Percentiles rank a stretch among this genome's conserved stretches.
phyloP scores from a whole-genome alignment of 2,888 invertebrate species.

The Eulithis prunata region DNA sequence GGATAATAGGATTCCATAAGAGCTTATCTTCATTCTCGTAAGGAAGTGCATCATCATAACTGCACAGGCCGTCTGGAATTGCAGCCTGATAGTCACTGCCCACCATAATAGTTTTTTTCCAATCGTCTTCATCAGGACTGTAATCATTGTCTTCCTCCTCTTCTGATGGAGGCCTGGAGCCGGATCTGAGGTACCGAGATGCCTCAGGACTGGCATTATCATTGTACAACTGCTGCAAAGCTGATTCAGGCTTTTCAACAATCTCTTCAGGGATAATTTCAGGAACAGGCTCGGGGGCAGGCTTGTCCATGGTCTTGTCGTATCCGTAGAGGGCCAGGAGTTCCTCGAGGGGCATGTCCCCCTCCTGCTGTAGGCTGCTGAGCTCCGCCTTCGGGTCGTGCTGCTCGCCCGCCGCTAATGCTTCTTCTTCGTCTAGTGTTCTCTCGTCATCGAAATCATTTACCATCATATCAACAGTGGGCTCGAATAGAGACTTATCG shows the following conservation, averaged over 20 bases:
- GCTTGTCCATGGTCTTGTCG: constrained; percentile 78
- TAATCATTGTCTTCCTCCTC: constrained; percentile 93
- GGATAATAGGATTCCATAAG: constrained; percentile 94
- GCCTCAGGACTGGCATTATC: constrained; percentile 75
- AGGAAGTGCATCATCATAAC: constrained; percentile 96
- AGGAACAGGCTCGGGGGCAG: constrained; percentile 64
- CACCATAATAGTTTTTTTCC: constrained; percentile 98
- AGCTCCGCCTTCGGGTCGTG: constrained; percentile 95
- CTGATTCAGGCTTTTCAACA: constrained; percentile 75
- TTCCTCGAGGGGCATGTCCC: constrained; percentile 98
- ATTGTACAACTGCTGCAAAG: constrained; percentile 74
- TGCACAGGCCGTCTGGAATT: constrained; percentile 95
- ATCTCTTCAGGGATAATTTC: constrained; percentile 69
- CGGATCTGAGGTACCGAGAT: constrained; percentile 81
- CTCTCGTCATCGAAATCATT: constrained; percentile 99
- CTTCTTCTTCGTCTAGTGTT: constrained; percentile 98
- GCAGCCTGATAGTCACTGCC: constrained; percentile 97
- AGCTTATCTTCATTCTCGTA: constrained; percentile 98
- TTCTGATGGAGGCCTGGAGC: constrained; percentile 90
- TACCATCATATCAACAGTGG: constrained; percentile 97
- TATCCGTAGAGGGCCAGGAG: constrained; percentile 95
- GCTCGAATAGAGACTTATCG: constrained; percentile 91
- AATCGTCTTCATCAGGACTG: constrained; percentile 93
- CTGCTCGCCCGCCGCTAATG: constrained; percentile 93
- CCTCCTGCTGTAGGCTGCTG: constrained; percentile 94